Evolutionary conservation across 2,113 vertebrate species (phyloP).

Genomic region (Thymallus thymallus): DNA sequence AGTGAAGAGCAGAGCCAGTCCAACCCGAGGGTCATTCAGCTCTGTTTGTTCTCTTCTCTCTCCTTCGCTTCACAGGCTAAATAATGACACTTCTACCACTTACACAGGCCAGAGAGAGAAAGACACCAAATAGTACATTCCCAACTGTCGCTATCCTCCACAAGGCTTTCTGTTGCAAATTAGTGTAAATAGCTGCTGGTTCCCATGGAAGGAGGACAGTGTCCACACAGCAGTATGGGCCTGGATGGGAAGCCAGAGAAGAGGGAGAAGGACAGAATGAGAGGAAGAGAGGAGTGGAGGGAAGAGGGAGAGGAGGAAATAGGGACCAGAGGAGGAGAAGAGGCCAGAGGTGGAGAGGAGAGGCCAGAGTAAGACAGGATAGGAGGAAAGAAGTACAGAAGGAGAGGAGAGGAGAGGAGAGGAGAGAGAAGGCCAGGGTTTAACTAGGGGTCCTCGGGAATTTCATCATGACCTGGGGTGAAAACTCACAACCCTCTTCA

Average conservation of each 20-base stretch:
- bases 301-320: background rate
- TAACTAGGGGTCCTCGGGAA: no score
- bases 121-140: constrained; percentile 84
- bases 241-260: constrained; percentile 16
- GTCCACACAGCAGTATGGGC: constrained; percentile 46
- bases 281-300: background rate
- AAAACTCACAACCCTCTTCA: no score
- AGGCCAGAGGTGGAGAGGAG: no score
- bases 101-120: constrained; percentile 83
- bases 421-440: no score
- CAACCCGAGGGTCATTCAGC: constrained; percentile 78
- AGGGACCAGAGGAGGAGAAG: background rate
- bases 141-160: constrained; percentile 85
- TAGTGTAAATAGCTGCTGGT: constrained; percentile 79
- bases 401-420: no score
- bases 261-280: background rate
- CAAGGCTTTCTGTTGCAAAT: constrained; percentile 80
- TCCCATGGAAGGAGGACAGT: constrained; percentile 69
- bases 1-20: constrained; percentile 80
- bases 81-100: constrained; percentile 94
- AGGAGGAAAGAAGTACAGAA: no score
- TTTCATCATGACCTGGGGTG: no score
- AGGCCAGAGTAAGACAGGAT: no score
- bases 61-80: constrained; percentile 80
- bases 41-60: constrained; percentile 91